Conservation (phyloP, 2,113 vertebrate species). For the Myrmophylax atrothorax region DNA sequence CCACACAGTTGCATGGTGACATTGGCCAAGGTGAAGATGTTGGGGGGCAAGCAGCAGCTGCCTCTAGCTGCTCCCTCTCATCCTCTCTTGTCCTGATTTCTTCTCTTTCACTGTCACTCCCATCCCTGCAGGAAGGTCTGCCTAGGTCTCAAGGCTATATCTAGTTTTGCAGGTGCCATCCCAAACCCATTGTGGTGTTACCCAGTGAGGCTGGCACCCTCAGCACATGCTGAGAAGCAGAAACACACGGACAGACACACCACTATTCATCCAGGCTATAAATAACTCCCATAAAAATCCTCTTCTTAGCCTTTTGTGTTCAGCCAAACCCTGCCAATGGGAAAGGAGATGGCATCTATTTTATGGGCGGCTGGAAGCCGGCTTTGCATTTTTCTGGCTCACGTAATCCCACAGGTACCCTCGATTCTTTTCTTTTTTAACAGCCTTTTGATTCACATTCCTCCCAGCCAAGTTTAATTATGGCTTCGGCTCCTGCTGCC, state of each 20-base stretch:
- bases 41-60: background rate
- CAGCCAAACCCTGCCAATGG: constrained; percentile 42
- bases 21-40: background rate
- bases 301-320: constrained; percentile 24
- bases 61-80: background rate
- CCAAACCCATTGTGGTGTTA: background rate
- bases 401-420: constrained; percentile 43
- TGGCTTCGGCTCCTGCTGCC: background rate
- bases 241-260: background rate
- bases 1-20: background rate
- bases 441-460: constrained; percentile 52
- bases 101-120: background rate
- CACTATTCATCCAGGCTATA: background rate
- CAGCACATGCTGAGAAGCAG: background rate
- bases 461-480: constrained; percentile 55
- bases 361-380: constrained; percentile 40
- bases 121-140: background rate
- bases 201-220: fast-evolving
- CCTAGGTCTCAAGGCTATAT: too few species aligned
- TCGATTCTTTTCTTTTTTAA: constrained; percentile 32
- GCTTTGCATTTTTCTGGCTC: constrained; percentile 40
- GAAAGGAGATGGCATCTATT: constrained; percentile 42
- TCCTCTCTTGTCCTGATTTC: background rate
- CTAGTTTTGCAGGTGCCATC: background rate
- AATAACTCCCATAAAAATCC: constrained; percentile 44